Evolutionary conservation across 2,797 vertebrate genomes (phyloP).

Genomic region (Lepilemur septentrionalis): DNA sequence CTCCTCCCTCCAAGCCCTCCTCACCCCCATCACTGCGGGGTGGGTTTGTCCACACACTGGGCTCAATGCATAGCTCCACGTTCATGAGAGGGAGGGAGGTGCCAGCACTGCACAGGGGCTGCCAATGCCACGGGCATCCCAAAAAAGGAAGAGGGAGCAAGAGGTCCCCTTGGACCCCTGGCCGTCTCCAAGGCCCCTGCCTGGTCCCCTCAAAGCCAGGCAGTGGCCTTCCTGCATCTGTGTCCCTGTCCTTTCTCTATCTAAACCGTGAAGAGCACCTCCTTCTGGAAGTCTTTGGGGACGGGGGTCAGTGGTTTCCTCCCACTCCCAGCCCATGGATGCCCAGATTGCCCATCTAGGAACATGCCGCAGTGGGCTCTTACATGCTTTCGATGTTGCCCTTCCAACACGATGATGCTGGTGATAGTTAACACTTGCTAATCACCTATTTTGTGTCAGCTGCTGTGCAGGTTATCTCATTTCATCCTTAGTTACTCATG

Average conservation of each 20-base stretch:
- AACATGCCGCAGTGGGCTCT: not conserved
- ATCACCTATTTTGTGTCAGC: not conserved
- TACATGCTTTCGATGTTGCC: not conserved
- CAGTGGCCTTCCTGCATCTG: not conserved
- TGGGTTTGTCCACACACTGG: not conserved
- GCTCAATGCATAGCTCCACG: not conserved
- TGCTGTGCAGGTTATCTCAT: not conserved
- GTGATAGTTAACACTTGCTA: not conserved
- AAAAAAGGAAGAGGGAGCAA: not conserved
- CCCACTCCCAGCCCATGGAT: not conserved
- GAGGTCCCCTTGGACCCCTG: not conserved
- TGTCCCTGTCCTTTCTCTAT: not conserved
- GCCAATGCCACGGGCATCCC: not conserved
- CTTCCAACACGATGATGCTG: not conserved
- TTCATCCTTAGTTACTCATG: not conserved
- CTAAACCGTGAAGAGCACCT: not conserved
- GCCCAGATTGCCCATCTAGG: not conserved
- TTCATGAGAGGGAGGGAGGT: not conserved
- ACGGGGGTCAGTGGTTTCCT: not conserved
- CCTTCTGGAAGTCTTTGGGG: not conserved
- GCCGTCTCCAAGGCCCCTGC: not conserved
- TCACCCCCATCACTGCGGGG: too few species aligned
- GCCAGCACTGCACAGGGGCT: too few species aligned
- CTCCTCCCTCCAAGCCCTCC: not conserved
- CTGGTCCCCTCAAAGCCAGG: not conserved